Evolutionary conservation across 2,797 vertebrate genomes (phyloP), one percentile per base, ranked within the genome.

Genomic region (Cryptoblepharus egeriae): DNA sequence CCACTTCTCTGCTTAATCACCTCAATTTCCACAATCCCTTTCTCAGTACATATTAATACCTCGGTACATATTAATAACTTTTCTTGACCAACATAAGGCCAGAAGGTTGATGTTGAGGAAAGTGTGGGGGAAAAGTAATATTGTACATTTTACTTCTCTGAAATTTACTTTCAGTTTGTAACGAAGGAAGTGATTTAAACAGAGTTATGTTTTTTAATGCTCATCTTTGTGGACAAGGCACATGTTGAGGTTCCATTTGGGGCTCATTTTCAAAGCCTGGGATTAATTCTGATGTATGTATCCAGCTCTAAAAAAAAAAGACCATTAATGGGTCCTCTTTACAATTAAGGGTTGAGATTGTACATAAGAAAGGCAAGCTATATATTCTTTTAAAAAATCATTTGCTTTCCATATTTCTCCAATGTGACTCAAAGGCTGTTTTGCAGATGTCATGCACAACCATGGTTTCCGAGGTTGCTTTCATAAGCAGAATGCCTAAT

Each of bases 191-290:
- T 79, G 79, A 71, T 85, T n/a, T 84, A 85, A 89, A 83, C 1
- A 42, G 57, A 75, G 63, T 77, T 84, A 87, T 91, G 88, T 89
- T 90, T 86, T 92, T 89, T 85, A 87, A 24, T 57, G 32, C 82
- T 91, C 93, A 85, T 82, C 74, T 49, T 9, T 49, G 13, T 49
- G 57, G 26, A 5, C 45, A 5, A 11, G 1, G n/a, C 4, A 49
- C 52, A 39, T 42, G 24, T 55, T 67, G 28, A 11, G 30, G 24
- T 37, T 76, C 74, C 55, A 42, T 24, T 73, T 63, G 55, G 18
- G 32, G 55, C 16, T 37, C 24, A 61, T n/a, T n/a, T n/a, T n/a
- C n/a, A n/a, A n/a, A n/a, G 22, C n/a, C 20, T 68, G 20, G n/a
- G n/a, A 18, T 67, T 12, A 70, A 30, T 63, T 11, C 11, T 37